These are phyloP conservation scores for Megaceryle maxima DNA, from an alignment of 2,113 vertebrate genomes.

Conservation along the genomic window DNA sequence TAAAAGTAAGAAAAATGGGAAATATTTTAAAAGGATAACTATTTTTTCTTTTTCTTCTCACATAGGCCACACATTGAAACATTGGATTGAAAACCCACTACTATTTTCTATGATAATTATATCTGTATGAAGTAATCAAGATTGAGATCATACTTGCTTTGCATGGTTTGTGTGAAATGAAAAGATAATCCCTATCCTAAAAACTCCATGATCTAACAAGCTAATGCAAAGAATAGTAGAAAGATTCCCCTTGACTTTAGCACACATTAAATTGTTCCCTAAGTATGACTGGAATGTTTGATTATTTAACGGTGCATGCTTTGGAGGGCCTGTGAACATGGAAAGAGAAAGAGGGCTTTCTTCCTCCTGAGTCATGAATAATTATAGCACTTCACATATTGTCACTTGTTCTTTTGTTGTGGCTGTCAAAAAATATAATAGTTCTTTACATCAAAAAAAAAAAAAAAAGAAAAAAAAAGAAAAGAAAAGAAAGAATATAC, in stretches of 20 bases:
- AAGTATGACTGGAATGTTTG: not conserved
- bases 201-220: not conserved
- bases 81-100: not conserved
- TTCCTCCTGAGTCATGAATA: conserved; percentile 1
- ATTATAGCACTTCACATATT: conserved; percentile 1
- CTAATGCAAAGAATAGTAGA: not conserved
- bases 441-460: not conserved
- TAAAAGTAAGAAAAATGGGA: not conserved
- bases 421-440: not conserved
- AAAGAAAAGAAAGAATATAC: not conserved
- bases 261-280: not conserved
- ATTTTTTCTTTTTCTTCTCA: not conserved
- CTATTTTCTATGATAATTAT: not conserved
- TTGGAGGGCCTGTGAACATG: rapidly evolving
- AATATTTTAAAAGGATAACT: not conserved
- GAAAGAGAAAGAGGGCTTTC: not conserved
- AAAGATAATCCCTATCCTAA: not conserved
- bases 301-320: not conserved
- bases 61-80: not conserved
- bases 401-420: not conserved
- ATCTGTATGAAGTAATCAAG: not conserved
- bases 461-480: not conserved
- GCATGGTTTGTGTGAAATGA: not conserved
- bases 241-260: not conserved
- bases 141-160: not conserved